phyloP scores from a whole-genome alignment of 2,797 vertebrate genomes.

The Coranthus polyacanthus region DNA sequence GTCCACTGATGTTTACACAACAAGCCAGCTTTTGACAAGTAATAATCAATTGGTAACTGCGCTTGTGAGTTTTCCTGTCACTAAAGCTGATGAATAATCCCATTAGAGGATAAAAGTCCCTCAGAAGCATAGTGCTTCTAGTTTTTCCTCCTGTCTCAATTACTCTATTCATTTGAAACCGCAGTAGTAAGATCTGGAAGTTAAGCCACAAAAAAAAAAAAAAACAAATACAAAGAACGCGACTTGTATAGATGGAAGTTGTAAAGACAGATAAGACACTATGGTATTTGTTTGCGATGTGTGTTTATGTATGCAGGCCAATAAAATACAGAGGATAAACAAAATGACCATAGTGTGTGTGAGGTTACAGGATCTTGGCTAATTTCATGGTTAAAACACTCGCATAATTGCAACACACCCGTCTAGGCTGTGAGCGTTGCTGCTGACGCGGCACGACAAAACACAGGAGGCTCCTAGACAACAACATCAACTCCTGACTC shows the following conservation, averaged over 20 bases:
- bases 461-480: constrained; percentile 8
- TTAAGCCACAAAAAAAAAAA: too few relatives aligned
- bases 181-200: neutral
- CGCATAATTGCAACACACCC: neutral
- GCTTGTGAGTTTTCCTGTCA: neutral
- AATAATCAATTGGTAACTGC: constrained; percentile 22
- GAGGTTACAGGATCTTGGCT: constrained; percentile 32
- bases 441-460: constrained; percentile 59
- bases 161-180: neutral
- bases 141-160: neutral
- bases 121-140: neutral
- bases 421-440: neutral
- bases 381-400: constrained; percentile 56
- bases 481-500: constrained; percentile 13
- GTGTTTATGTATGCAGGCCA: neutral
- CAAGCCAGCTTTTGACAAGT: constrained; percentile 1
- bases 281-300: neutral
- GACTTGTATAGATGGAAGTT: too few relatives aligned
- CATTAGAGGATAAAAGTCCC: constrained; percentile 3
- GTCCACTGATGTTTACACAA: constrained; percentile 27
- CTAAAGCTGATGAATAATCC: constrained; percentile 7
- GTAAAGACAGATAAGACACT: neutral
- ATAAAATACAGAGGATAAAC: neutral
- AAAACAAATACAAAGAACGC: too few relatives aligned
- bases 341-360: constrained; percentile 25